Percentiles rank a stretch among this genome's conserved stretches.
Evolutionary conservation across 2,888 invertebrate species (phyloP).

Genomic region (Theretra japonica): DNA sequence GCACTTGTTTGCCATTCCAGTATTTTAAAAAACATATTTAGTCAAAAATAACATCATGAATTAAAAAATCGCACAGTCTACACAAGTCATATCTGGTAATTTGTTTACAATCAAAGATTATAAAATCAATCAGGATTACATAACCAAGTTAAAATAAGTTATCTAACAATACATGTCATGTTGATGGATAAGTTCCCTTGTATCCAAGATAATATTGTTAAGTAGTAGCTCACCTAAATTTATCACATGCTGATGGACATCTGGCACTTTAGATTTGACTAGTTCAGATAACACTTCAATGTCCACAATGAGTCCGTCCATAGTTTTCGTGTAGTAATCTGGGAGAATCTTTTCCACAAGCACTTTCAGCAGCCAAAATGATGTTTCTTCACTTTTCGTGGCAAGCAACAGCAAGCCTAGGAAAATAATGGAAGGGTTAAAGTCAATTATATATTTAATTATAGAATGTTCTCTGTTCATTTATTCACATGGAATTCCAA

Average conservation of each 20-base stretch:
- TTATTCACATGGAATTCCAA: no score
- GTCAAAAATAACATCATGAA: no score
- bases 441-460: no score
- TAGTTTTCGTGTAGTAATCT: conserved; percentile 94
- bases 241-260: conserved; percentile 91
- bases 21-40: no score
- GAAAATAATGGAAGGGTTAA: background rate
- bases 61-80: background rate
- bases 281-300: conserved; percentile 95
- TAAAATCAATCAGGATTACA: conserved; percentile 3
- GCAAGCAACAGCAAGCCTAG: conserved; percentile 91
- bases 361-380: conserved; percentile 97
- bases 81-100: conserved; percentile 30
- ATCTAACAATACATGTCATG: background rate
- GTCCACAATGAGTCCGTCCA: conserved; percentile 95
- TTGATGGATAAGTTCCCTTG: background rate
- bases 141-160: background rate
- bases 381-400: conserved; percentile 94
- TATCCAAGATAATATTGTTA: conserved; percentile 3
- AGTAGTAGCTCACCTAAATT: conserved; percentile 84
- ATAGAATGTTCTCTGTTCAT: no score
- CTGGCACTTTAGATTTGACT: conserved; percentile 92
- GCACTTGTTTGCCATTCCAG: no score
- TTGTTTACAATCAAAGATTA: conserved; percentile 2
- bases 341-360: conserved; percentile 94